Conservation (phyloP, 2,113 vertebrate genomes). For the Tonatia bakeri region DNA sequence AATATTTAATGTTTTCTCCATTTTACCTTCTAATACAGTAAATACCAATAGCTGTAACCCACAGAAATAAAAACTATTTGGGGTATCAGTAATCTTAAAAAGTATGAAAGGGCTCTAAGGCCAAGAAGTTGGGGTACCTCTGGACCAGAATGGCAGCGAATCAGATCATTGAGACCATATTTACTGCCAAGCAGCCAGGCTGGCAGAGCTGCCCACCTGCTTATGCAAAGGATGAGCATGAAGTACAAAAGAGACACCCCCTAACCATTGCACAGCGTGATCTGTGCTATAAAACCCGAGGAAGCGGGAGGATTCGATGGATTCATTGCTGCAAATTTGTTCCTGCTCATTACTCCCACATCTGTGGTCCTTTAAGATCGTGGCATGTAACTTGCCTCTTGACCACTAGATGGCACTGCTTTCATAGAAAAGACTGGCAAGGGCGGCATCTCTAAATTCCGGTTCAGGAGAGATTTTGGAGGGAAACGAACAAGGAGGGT, state of each 20-base stretch:
- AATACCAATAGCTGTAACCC: neutral
- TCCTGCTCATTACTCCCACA: slow-evolving; percentile 49
- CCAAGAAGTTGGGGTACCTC: neutral
- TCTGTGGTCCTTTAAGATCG: neutral
- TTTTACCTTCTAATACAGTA: neutral
- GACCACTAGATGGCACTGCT: slow-evolving; percentile 43
- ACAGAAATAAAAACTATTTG: neutral
- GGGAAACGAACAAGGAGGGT: neutral
- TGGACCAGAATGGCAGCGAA: neutral
- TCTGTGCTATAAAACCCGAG: slow-evolving; percentile 1
- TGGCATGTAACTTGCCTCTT: accelerated
- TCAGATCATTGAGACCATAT: neutral
- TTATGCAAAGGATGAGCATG: neutral
- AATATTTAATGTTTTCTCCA: neutral
- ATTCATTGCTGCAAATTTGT: slow-evolving; percentile 34
- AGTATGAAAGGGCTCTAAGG: neutral
- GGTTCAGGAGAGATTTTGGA: neutral
- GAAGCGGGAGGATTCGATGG: neutral
- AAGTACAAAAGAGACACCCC: neutral
- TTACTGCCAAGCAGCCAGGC: neutral
- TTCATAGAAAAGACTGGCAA: neutral
- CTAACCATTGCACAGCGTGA: neutral
- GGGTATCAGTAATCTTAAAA: neutral
- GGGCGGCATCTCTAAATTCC: accelerated
- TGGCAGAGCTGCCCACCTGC: neutral